Evolutionary conservation across 2,797 vertebrate genomes (phyloP), one percentile per base, ranked within the genome.

Genomic region (Dromococcyx pavoninus): DNA sequence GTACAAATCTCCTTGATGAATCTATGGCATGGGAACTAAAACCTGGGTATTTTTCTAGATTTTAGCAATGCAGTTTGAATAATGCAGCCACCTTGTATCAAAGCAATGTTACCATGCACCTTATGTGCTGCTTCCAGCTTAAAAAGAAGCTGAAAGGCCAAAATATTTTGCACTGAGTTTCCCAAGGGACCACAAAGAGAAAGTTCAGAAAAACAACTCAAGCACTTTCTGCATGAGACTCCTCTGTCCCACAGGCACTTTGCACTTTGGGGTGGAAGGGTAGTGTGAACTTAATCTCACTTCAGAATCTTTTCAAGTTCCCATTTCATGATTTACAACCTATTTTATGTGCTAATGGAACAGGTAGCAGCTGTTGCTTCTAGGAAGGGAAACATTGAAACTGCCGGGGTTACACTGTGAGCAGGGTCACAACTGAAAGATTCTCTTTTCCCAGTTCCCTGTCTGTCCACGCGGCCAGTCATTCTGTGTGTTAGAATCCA

Each of bases 241-340:
- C 11, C 21, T 75, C 33, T 43, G 57, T 67, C 43, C 27, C 57
- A 46, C 33, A 21, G 27, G 21, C 30, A 43, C 14, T 53, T 74
- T 74, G 17, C 23, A 50, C 43, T 87, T 85, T 13, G 57, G 32
- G 46, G 30, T 5, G 56, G 30, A 87, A 91, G 56, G 41, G 33
- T 24, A 77, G 33, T 7, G 25, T 48, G 28, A 94, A 70, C 35
- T 69, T 91, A 64, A 75, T 84, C 84, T 88, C 57, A 50, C 43
- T 84, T 84, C 62, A 75, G 46, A 91, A 88, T 77, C 61, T 86
- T 80, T 86, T 81, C 27, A 81, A 88, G 77, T 95, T 94, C 73
- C 58, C 35, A 35, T 86, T 90, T 95, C 23, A 75, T 69, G 19
- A 75, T 81, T 88, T 78, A 58, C 21, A 75, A 30, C 39, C 15